Base-by-base conservation (phyloP, 2,888 invertebrate species). In the Microctonus brassicae region DNA sequence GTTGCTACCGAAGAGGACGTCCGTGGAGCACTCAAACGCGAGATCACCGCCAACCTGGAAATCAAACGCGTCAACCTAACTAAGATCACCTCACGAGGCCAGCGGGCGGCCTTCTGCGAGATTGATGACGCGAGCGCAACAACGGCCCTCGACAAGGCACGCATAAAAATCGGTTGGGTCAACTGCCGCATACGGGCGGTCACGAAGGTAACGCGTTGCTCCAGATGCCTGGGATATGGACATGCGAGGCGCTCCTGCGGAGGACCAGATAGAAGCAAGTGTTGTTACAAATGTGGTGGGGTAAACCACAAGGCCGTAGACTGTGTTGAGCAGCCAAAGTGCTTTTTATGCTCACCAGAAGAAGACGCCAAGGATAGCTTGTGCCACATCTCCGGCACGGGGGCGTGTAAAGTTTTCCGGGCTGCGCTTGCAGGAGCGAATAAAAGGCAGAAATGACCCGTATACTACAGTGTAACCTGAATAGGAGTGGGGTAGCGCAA, bases 221-320 rank as follows among this genome's bases (percentile, higher is more conserved):
- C 64, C n/a, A 67, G 60, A 20, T 76, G 74, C 34, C 34, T 74
- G 20, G 73, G 70, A 1, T 75, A 52, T 17, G 76, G 72, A 7
- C 73, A 75, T 24, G 52, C 47, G n/a, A 13, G 65, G 1, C 52
- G 34, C 11, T 53, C 57, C 39, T 76, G 75, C 58, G 61, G 42
- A 13, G 66, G 73, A 13, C 70, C 75, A 2, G 77, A 80, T 47
- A 29, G 78, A 33, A 72, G 71, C 26, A 58, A 53, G 1, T 34
- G 72, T 13, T 81, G 78, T 70, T 78, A 62, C 63, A 73, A 68
- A 52, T 80, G 78, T 57, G 79, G 79, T 6, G n/a, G 22, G 10
- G 63, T 33, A 3, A 77, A 73, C 0, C 79, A 80, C 58, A 76
- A 73, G 26, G 72, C 58, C 6, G 72, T 47, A 0, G 20, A 7